Base-by-base conservation (phyloP, 2,888 invertebrate genomes). In the Scaptomyza caliginosa region DNA sequence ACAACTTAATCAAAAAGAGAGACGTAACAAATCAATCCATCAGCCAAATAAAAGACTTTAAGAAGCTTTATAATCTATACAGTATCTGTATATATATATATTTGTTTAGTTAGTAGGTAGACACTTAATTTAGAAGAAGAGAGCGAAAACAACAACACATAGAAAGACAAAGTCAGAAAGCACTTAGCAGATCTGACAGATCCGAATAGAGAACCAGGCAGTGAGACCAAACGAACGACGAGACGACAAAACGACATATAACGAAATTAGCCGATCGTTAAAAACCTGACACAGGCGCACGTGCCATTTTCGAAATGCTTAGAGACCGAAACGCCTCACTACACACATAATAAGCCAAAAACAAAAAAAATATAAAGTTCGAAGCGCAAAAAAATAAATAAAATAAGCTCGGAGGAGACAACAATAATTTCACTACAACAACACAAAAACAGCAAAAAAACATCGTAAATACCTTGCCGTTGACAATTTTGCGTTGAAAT, bases 271-370 rank as follows among this genome's bases (percentile, higher is more conserved):
- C 70, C 74, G 76, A 78, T 84, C 87, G 87, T 82, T 82, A 86
- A 84, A 84, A 85, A 84, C 85, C 78, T 72, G 83, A 82, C 83
- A 87, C 85, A 86, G 72, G 66, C 87, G 86, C 84, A 84, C 84
- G 84, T 84, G 84, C 84, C 84, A 79, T 83, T 86, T 86, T 84
- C 54, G 67, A 81, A 81, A 86, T 82, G 83, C 71, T 76, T 59
- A 56, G 51, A 70, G 68, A 66, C 58, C 55, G 78, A 67, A 66
- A 70, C 74, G 81, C 80, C 81, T 80, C 67, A 83, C 64, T 40
- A 70, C 65, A 58, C 64, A 68, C 68, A 75, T 67, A 64, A 75
- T 63, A 43, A 64, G 57, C 56, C 68, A 38, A 72, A n/a, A n/a
- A n/a, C n/a, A n/a, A n/a, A n/a, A n/a, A n/a, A n/a, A 67, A 69